phyloP scores from a whole-genome alignment of 1,140 invertebrate genomes.

The roundworm (Caenorhabditis elegans) region WBcel235 BX284605.5:13397501-13398000 shows the following conservation, averaged over 20 bases:
- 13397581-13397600: background rate
- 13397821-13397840: background rate
- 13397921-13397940: conserved; percentile 34
- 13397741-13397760: background rate
- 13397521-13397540: no score
- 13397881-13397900: background rate
- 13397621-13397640: conserved; percentile 12
- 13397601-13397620: background rate
- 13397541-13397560: no score
- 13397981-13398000: conserved; percentile 27
- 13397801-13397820: background rate
- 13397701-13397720: conserved; percentile 4
- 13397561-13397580: background rate
- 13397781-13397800: background rate
- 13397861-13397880: background rate
- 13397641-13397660: conserved; percentile 22
- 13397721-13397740: background rate
- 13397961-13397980: conserved; percentile 18
- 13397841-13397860: background rate
- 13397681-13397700: conserved; percentile 30
- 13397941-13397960: background rate
- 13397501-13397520: no score
- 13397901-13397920: background rate
- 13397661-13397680: background rate
- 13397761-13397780: background rate